Evolutionary conservation across 2,113 vertebrate species (phyloP), one percentile per base, ranked within the genome.

Genomic region (Podarcis cretensis): DNA sequence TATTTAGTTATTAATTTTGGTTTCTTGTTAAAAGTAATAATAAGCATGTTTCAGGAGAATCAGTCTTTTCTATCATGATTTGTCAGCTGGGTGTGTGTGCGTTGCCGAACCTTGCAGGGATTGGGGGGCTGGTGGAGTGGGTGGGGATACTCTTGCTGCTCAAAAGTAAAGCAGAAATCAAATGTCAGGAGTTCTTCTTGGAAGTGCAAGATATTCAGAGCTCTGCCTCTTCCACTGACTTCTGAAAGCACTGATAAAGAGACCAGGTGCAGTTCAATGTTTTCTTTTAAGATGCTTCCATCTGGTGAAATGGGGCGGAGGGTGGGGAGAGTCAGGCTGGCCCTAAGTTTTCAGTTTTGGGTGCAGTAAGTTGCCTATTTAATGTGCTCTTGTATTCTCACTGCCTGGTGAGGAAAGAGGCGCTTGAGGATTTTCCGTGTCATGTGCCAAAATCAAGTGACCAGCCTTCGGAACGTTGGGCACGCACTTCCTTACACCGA

Each of bases 31-130:
- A 96, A 93, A 95, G 95, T 97, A 96, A 95, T 78, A 78, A 96
- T 87, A 93, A 96, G 96, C 96, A 97, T 97, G 96, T 94, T 95
- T 94, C 95, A 94, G 37, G 94, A 73, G 93, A 93, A 85, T 89
- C 78, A 86, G 59, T 92, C 30, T 94, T 94, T 35, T 79, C 94
- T 93, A 54, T 63, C 3, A 30, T 81, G 5, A 74, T 35, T 80
- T 54, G 89, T 92, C 71, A n/a, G 25, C 9, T 10, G 21, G 77
- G 27, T 10, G 8, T 6, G 43, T 48, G 43, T 48, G 48, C 10
- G 81, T 73, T 85, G 89, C 86, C 68, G 74, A 63, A 25, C 30
- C 1, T 40, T 27, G 40, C 63, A 68, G 75, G 75, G 63, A 0
- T 0, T 63, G 87, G 81, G 77, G 25, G 43, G n/a, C 25, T 63